Evolutionary conservation across 1,140 invertebrate species (phyloP), one percentile per base, ranked within the genome.

Genomic region (Ceratosolen solmsi): DNA sequence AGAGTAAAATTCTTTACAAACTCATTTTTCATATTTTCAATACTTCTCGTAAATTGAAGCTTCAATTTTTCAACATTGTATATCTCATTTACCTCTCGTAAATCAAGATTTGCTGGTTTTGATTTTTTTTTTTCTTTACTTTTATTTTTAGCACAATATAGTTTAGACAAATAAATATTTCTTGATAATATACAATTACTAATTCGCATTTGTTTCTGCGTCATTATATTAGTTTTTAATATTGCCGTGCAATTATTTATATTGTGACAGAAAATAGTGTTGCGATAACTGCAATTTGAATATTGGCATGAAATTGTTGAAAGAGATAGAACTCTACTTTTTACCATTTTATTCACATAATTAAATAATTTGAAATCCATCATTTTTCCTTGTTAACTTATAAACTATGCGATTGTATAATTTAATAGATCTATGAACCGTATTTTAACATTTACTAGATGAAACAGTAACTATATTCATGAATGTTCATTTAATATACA

Each of bases 1-100:
- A 96, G 80, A 15, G 94, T 95, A 30, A 98, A 90, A 87, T 97
- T 93, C 87, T 97, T 96, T 0, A 95, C 92, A 86, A 95, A 97
- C 76, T 97, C 94, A 33, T 95, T 93, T 89, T 96, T 96, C 89
- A 98, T 93, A 77, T 93, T 92, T 20, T 95, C 93, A 22, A 97
- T 87, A 22, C 92, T 89, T 70, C 92, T 91, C 71, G 95, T 89
- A 90, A 97, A 93, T 86, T 96, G 92, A 8, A 86, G 88, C 88
- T 94, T 95, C 30, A 97, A 90, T 30, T 93, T 91, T 41, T 96
- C 93, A 27, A 96, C 88, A 86, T 97, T 93, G 0, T 98, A 90
- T 3, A 96, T 85, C 85, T 96, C 93, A 15, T 92, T 88, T 83
- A 98, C 91, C 87, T 96, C 93, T 71, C 93, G 90, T n/a, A 96